Conservation (phyloP, 2,888 invertebrate species). For the Alloscopus bannaensis region DNA sequence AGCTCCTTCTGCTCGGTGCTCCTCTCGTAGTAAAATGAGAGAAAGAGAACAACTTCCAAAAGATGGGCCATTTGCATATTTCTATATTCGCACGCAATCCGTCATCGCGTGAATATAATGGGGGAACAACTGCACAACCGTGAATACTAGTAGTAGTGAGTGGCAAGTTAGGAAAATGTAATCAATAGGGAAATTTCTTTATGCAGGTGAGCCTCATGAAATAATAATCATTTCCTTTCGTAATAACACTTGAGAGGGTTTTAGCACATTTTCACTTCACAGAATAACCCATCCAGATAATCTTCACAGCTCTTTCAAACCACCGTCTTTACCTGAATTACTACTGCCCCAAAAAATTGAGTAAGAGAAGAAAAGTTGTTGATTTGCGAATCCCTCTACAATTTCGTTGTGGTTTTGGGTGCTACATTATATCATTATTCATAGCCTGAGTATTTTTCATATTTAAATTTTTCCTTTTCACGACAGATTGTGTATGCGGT, state of each 20-base stretch:
- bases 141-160: too few relatives aligned
- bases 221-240: constrained; percentile 50
- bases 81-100: neutral
- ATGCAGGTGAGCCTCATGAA: constrained; percentile 29
- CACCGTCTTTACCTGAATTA: neutral
- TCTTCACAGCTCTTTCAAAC: neutral
- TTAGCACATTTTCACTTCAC: constrained; percentile 46
- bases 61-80: constrained; percentile 4
- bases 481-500: constrained; percentile 14
- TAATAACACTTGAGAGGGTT: constrained; percentile 36
- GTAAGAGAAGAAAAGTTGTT: constrained; percentile 16
- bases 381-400: constrained; percentile 52
- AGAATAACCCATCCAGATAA: neutral
- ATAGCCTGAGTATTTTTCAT: neutral
- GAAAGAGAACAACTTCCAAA: constrained; percentile 2
- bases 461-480: constrained; percentile 15
- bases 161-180: neutral
- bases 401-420: constrained; percentile 8
- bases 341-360: constrained; percentile 6
- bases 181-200: constrained; percentile 15
- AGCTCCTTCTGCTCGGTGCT: too few relatives aligned
- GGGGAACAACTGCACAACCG: too few relatives aligned
- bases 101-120: constrained; percentile 35
- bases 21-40: constrained; percentile 6
- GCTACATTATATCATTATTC: constrained; percentile 17